Evolutionary conservation across 2,113 vertebrate genomes (phyloP).

Genomic region (Accipiter virgatus): DNA sequence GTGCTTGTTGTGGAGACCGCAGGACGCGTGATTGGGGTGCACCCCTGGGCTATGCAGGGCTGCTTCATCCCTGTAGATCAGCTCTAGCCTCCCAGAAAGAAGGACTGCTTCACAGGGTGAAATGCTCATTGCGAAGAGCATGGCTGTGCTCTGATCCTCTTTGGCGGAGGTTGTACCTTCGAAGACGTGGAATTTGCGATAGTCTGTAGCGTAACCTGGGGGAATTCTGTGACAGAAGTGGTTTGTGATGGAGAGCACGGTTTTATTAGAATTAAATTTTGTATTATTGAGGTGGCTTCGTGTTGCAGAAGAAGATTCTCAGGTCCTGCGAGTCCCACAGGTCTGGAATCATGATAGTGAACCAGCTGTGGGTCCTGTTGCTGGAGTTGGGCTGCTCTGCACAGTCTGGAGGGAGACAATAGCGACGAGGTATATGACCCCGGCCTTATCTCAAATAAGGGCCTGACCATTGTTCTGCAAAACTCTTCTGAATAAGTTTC

Average conservation of each 20-base stretch:
- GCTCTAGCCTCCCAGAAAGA: accelerated
- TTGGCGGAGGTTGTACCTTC: accelerated
- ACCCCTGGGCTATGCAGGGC: accelerated
- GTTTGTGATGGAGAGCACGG: accelerated
- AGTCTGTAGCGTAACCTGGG: neutral
- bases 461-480: neutral
- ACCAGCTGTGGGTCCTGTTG: neutral
- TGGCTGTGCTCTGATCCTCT: neutral
- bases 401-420: neutral
- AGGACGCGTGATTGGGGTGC: neutral
- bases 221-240: neutral
- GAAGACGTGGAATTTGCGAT: accelerated
- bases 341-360: accelerated
- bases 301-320: neutral
- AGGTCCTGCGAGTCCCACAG: accelerated
- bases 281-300: neutral
- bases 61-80: neutral
- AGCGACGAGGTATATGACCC: accelerated
- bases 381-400: no score
- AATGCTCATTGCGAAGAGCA: neutral
- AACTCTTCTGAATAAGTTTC: neutral
- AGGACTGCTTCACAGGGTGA: accelerated
- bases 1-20: accelerated
- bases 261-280: neutral
- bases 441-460: neutral